These are phyloP conservation scores for Trachelipus rathkii DNA, from an alignment of 1,140 invertebrate species.

Conservation along the genomic window DNA sequence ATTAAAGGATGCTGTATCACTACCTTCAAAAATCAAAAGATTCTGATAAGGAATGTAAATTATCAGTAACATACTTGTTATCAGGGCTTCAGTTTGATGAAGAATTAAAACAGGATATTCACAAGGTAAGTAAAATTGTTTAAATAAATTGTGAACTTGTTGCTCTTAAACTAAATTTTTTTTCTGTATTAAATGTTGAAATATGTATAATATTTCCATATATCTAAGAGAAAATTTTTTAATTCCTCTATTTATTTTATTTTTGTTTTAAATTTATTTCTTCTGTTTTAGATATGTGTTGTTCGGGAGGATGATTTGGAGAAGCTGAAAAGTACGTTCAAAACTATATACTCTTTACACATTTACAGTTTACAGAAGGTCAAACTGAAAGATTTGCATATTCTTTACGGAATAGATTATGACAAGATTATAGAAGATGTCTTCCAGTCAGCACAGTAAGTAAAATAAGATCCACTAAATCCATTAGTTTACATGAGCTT, in stretches of 20 bases:
- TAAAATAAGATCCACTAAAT: neutral
- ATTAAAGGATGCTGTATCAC: neutral
- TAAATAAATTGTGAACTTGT: neutral
- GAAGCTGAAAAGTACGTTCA: neutral
- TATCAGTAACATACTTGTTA: neutral
- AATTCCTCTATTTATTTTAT: neutral
- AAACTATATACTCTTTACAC: neutral
- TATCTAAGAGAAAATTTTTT: neutral
- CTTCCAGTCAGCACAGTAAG: neutral
- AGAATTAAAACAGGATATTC: neutral
- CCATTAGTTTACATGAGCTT: no score
- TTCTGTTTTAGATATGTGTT: neutral
- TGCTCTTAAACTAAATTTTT: no score
- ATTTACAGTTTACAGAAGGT: neutral
- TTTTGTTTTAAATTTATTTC: neutral
- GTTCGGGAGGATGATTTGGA: neutral
- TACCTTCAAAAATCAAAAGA: neutral
- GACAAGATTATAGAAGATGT: neutral
- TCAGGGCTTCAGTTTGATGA: neutral
- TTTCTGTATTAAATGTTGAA: neutral
- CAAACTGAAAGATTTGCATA: neutral
- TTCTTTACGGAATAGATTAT: neutral
- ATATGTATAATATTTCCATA: neutral
- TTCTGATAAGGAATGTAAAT: neutral
- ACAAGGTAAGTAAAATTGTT: neutral